These are phyloP conservation scores for Blera fallax DNA, from an alignment of 2,888 invertebrate genomes.

Conservation along the genomic window DNA sequence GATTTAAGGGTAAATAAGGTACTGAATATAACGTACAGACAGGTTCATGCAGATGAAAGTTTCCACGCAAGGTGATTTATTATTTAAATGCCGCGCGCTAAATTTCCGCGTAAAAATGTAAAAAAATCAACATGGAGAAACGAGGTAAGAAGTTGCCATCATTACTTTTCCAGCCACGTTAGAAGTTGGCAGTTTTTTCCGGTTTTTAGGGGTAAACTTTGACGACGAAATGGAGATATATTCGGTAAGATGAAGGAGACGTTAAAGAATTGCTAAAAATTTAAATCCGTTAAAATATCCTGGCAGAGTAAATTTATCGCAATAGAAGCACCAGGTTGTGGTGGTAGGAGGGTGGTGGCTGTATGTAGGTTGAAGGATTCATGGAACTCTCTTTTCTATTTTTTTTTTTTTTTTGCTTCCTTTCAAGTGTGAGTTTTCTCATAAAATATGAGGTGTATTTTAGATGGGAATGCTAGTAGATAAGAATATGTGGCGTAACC, in stretches of 20 bases:
- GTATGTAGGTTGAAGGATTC: neutral
- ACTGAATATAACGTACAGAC: conserved; percentile 15
- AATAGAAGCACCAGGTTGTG: conserved; percentile 6
- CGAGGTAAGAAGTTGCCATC: conserved; percentile 38
- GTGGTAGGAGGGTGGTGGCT: neutral
- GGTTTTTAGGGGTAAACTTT: neutral
- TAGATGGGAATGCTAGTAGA: neutral
- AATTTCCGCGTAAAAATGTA: conserved; percentile 8
- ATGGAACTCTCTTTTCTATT: neutral
- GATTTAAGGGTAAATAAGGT: conserved; percentile 33
- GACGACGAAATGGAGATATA: conserved; percentile 1
- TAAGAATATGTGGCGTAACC: neutral
- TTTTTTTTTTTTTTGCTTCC: neutral
- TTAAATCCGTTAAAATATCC: conserved; percentile 44
- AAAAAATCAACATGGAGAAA: neutral
- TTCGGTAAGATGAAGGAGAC: neutral
- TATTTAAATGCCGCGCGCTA: conserved; percentile 55
- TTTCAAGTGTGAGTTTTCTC: conserved; percentile 8
- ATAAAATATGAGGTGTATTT: conserved; percentile 25
- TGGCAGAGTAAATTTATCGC: conserved; percentile 32
- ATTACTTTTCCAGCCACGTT: conserved; percentile 26
- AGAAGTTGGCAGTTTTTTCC: conserved; percentile 11
- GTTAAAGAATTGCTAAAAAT: conserved; percentile 36
- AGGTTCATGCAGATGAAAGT: conserved; percentile 51
- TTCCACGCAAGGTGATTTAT: conserved; percentile 69